Conservation (phyloP, 2,797 vertebrate genomes). For the Ciconia nigra region DNA sequence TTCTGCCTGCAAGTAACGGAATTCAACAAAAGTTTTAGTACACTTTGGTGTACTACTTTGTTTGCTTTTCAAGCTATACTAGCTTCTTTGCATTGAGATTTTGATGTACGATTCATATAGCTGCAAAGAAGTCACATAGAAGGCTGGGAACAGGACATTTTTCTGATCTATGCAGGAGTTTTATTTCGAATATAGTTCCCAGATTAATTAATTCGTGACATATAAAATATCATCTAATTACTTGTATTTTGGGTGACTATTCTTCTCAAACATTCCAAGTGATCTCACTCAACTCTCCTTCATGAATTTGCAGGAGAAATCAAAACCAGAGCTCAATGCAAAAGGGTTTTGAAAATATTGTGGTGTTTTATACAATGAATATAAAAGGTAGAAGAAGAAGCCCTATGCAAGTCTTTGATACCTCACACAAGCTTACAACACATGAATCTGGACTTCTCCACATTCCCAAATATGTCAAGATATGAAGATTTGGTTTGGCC, state of each 20-base stretch:
- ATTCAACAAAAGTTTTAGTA: background rate
- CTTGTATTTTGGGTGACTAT: background rate
- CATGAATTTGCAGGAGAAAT: background rate
- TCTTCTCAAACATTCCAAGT: background rate
- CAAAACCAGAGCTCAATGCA: background rate
- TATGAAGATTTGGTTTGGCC: background rate
- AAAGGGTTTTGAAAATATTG: background rate
- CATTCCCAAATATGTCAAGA: background rate
- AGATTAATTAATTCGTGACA: background rate
- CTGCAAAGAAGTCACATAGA: background rate
- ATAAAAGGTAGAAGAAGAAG: background rate
- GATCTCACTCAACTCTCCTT: background rate
- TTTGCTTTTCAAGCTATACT: background rate
- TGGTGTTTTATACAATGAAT: background rate
- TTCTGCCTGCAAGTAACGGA: background rate
- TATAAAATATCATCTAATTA: background rate
- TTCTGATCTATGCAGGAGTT: background rate
- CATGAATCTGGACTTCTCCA: background rate
- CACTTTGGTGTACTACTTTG: background rate
- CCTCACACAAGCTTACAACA: background rate
- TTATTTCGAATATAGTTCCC: background rate
- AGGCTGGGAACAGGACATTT: background rate
- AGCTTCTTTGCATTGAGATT: background rate
- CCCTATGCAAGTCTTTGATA: background rate
- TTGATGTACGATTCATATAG: background rate